Evolutionary conservation across 2,113 vertebrate genomes (phyloP).

Genomic region (Austrofundulus limnaeus): DNA sequence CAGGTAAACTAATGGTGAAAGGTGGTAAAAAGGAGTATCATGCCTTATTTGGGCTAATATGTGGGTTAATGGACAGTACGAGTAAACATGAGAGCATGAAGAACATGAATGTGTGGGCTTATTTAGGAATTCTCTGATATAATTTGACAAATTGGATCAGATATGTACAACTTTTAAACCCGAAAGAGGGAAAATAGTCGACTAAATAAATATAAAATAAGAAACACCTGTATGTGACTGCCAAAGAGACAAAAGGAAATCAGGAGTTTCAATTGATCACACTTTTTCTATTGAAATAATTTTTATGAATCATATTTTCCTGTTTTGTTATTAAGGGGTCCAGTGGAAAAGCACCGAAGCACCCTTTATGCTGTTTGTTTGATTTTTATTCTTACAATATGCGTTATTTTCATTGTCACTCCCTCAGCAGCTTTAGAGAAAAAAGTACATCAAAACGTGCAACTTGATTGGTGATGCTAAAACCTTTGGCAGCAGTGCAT

Average conservation of each 20-base stretch:
- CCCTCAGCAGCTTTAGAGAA: no score
- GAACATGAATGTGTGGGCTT: not conserved
- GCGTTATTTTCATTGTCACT: no score
- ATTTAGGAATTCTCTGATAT: not conserved
- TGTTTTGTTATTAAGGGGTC: no score
- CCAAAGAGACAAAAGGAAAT: not conserved
- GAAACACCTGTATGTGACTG: not conserved
- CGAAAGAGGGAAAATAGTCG: not conserved
- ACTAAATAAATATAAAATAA: not conserved
- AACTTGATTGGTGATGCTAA: no score
- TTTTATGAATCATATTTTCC: no score
- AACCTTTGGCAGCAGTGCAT: no score
- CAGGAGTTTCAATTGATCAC: no score
- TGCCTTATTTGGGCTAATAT: not conserved
- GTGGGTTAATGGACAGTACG: not conserved
- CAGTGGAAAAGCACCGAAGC: no score
- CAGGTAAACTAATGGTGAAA: slow-evolving; percentile 1
- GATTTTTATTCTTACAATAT: no score
- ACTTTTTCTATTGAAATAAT: no score
- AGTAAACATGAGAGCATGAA: not conserved
- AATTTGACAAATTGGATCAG: not conserved
- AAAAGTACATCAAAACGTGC: no score
- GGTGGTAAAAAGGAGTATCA: not conserved
- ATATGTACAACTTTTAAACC: not conserved
- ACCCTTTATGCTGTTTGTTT: no score